phyloP scores from a whole-genome alignment of 2,797 vertebrate species.

The Pristis pectinata region DNA sequence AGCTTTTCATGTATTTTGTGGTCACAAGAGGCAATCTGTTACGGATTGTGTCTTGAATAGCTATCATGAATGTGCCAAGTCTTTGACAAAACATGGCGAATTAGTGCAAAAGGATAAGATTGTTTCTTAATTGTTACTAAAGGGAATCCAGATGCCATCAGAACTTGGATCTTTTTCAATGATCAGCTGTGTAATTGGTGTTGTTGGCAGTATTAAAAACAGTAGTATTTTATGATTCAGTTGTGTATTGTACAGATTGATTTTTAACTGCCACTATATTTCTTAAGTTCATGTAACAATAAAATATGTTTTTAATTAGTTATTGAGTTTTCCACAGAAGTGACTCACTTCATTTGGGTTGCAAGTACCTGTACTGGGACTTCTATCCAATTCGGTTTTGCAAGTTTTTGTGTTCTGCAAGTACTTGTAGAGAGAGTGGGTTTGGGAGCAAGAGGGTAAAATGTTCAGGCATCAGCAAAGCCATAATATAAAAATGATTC shows the following conservation, averaged over 20 bases:
- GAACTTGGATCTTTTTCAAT: constrained; percentile 22
- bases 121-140: constrained; percentile 47
- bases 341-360: neutral
- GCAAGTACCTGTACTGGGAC: neutral
- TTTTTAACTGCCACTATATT: constrained; percentile 47
- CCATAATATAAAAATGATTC: neutral
- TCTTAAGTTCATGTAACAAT: constrained; percentile 53
- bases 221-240: constrained; percentile 54
- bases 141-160: constrained; percentile 30
- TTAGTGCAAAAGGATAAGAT: constrained; percentile 60
- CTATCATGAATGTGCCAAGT: constrained; percentile 45
- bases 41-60: constrained; percentile 29
- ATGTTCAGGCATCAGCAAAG: neutral
- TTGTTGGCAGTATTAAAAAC: constrained; percentile 60
- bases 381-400: neutral
- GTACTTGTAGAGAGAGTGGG: neutral
- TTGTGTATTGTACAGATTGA: constrained; percentile 47
- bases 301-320: constrained; percentile 50
- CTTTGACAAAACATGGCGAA: constrained; percentile 48
- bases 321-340: neutral
- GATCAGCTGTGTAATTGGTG: constrained; percentile 50
- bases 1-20: constrained; percentile 18
- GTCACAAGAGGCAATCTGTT: constrained; percentile 18
- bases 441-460: neutral
- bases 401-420: neutral